phyloP scores from a whole-genome alignment of 2,888 invertebrate genomes.

The Stenodera caucasica region DNA sequence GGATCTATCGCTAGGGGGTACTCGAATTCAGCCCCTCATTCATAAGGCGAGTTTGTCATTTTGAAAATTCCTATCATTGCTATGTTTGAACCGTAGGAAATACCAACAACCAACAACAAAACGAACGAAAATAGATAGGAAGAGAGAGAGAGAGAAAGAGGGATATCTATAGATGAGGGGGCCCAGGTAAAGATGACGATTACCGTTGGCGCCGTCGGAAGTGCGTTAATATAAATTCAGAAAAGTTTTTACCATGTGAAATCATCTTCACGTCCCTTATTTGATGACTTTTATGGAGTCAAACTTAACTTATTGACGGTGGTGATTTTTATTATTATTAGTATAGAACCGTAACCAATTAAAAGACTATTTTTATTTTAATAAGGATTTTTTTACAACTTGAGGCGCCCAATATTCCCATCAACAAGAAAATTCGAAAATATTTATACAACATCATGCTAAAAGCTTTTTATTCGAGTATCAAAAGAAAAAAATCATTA shows the following conservation, averaged over 20 bases:
- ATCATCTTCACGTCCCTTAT: constrained; percentile 8
- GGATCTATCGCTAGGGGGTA: constrained; percentile 29
- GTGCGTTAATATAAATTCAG: constrained; percentile 35
- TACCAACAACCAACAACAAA: constrained; percentile 12
- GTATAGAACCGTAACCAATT: neutral
- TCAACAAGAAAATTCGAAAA: too few relatives aligned
- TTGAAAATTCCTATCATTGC: constrained; percentile 45
- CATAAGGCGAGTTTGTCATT: constrained; percentile 45
- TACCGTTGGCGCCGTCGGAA: constrained; percentile 40
- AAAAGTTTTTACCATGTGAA: constrained; percentile 37
- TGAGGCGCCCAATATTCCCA: neutral
- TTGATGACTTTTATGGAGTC: constrained; percentile 33
- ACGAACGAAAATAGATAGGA: neutral
- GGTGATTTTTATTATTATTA: constrained; percentile 22
- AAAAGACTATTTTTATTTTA: neutral
- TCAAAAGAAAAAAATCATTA: neutral
- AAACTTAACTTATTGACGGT: constrained; percentile 15
- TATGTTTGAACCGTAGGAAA: constrained; percentile 25
- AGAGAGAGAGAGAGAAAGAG: constrained; percentile 13
- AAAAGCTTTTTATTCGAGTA: neutral
- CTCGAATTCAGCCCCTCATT: constrained; percentile 38
- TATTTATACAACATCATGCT: too few relatives aligned
- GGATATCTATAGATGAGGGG: constrained; percentile 19
- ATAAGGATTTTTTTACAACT: neutral
- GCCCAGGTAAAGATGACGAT: constrained; percentile 25